Evolutionary conservation across 2,113 vertebrate species (phyloP).

Genomic region (Daubentonia madagascariensis): DNA sequence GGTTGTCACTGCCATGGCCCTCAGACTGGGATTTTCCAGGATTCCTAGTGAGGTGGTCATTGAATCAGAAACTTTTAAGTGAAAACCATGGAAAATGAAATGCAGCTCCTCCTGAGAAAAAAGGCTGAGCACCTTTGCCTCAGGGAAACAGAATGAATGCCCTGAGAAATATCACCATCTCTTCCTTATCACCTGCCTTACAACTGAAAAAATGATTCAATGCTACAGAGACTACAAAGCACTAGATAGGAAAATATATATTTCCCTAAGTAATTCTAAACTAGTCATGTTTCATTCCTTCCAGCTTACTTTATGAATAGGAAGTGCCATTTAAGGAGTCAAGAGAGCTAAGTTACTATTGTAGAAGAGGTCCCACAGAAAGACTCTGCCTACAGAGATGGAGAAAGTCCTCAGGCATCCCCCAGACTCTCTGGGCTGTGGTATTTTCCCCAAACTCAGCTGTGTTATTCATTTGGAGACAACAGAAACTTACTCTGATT

Average conservation of each 20-base stretch:
- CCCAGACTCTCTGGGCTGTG: neutral
- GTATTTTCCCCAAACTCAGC: neutral
- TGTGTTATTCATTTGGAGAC: neutral
- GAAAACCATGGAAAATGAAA: slow-evolving; percentile 36
- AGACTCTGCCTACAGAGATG: neutral
- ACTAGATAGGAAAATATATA: neutral
- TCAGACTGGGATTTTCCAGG: neutral
- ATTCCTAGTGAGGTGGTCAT: neutral
- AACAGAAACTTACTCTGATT: neutral
- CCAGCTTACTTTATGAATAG: neutral
- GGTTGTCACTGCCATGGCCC: neutral
- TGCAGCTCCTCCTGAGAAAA: neutral
- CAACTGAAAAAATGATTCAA: neutral
- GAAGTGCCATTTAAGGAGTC: neutral
- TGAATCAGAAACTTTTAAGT: slow-evolving; percentile 32
- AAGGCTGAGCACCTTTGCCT: neutral
- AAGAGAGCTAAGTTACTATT: neutral
- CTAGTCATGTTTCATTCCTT: neutral
- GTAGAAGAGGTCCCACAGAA: neutral
- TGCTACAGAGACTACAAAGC: neutral
- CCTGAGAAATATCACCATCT: slow-evolving; percentile 8
- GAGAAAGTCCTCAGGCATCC: neutral
- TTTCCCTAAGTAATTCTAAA: neutral
- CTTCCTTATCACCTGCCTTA: neutral
- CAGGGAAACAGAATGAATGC: neutral